Evolutionary conservation across 2,797 vertebrate genomes (phyloP).

Genomic region (Tapirus indicus): DNA sequence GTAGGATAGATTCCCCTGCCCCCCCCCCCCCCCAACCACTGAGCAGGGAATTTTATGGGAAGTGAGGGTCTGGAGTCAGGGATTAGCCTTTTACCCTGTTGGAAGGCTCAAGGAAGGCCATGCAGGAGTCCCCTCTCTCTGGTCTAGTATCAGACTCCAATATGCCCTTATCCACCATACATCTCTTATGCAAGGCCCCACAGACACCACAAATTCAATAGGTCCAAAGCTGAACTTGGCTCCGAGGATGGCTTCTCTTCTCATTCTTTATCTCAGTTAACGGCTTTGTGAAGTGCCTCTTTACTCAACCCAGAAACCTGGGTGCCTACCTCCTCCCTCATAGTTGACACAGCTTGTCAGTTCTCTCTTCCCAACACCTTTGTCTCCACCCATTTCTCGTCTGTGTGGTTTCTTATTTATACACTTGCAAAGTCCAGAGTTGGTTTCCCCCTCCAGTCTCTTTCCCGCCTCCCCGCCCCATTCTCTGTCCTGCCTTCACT

Average conservation of each 20-base stretch:
- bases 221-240: background rate
- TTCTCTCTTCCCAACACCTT: background rate
- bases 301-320: background rate
- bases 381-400: background rate
- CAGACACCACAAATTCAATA: too few relatives aligned
- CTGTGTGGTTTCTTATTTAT: background rate
- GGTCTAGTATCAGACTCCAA: background rate
- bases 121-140: accelerated
- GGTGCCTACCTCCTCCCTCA: accelerated
- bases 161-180: accelerated
- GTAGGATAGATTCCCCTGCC: background rate
- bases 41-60: background rate
- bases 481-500: background rate
- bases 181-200: background rate
- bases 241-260: background rate
- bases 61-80: background rate
- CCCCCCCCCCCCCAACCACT: accelerated
- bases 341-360: accelerated
- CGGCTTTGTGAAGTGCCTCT: background rate
- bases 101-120: background rate
- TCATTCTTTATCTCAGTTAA: background rate
- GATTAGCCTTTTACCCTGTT: background rate
- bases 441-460: background rate
- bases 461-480: background rate
- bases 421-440: background rate